Base-by-base conservation (phyloP, 2,113 vertebrate species). In the Oryzias celebensis region DNA sequence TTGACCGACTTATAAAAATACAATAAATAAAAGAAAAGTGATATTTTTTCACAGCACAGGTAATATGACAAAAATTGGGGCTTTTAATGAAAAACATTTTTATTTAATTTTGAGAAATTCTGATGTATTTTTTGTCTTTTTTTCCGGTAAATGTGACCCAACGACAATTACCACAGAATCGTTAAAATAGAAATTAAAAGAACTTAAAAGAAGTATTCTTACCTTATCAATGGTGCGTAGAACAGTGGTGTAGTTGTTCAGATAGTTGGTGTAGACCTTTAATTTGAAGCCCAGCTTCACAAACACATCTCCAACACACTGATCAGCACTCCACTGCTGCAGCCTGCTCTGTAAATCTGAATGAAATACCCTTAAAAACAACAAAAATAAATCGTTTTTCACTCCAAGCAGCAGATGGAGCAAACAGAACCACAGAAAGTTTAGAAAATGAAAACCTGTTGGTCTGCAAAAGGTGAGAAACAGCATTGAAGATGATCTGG, bases 161-260 rank as follows among this genome's bases (percentile, higher is more conserved):
- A 8, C 31, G 1, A 36, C 31, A 36, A 7, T 36, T 36, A 2
- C 3, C 1, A 26, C 31, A 36, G 7, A 36, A 36, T 7, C 7
- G 2, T 26, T 26, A 28, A 28, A 28, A 28, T 28, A 28, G 5
- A 20, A 20, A 20, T 20, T 20, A 20, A 20, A 20, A 20, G 20
- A 20, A 20, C 20, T 20, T 20, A 20, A 20, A 20, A 20, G 20
- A 20, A 20, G 1, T 26, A 23, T 10, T 18, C 16, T 46, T 73
- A 94, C 95, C 94, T 93, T 94, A 77, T 95, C 93, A 1, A 94
- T 87, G 20, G 90, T 91, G 79, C 81, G 73, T 57, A 96, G 83
- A 60, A 92, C 88, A 7, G 90, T 89, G 12, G 87, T 62, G 59
- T 95, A 93, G 77, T 93, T 94, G 82, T 94, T 93, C 66, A 94